Conservation (phyloP, 2,888 invertebrate species). For the Glaucopsyche alexis region DNA sequence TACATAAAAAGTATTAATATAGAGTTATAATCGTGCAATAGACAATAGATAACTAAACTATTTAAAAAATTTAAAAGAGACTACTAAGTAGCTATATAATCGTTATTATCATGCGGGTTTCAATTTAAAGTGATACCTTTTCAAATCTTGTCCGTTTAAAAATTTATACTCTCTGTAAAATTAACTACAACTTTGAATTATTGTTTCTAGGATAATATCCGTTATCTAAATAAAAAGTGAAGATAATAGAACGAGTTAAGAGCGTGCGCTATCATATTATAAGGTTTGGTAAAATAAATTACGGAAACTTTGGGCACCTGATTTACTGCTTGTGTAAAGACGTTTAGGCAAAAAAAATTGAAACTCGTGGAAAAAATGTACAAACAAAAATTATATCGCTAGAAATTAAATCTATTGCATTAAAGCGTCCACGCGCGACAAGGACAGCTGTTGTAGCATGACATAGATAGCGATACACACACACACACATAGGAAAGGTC, state of each 20-base stretch:
- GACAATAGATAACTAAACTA: conserved; percentile 8
- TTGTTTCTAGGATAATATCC: neutral
- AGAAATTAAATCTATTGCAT: too few relatives aligned
- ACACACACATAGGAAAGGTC: too few relatives aligned
- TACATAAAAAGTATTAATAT: neutral
- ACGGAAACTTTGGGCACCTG: too few relatives aligned
- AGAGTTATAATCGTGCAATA: conserved; percentile 11
- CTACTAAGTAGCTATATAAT: neutral
- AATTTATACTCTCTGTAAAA: conserved; percentile 20
- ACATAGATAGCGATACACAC: too few relatives aligned
- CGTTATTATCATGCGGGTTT: conserved; percentile 23
- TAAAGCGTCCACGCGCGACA: too few relatives aligned
- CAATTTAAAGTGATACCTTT: conserved; percentile 19
- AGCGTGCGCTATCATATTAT: conserved; percentile 42
- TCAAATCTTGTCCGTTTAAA: conserved; percentile 23
- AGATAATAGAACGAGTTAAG: conserved; percentile 29
- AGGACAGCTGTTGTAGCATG: too few relatives aligned
- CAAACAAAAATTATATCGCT: too few relatives aligned
- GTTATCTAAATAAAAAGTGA: conserved; percentile 22
- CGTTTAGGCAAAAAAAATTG: too few relatives aligned
- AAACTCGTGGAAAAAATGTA: too few relatives aligned
- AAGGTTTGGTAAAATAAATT: too few relatives aligned
- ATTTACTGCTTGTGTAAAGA: too few relatives aligned
- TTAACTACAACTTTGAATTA: conserved; percentile 13
- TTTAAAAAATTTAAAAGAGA: neutral